Evolutionary conservation across 2,113 vertebrate species (phyloP).

Genomic region (Nyctereutes procyonoides): DNA sequence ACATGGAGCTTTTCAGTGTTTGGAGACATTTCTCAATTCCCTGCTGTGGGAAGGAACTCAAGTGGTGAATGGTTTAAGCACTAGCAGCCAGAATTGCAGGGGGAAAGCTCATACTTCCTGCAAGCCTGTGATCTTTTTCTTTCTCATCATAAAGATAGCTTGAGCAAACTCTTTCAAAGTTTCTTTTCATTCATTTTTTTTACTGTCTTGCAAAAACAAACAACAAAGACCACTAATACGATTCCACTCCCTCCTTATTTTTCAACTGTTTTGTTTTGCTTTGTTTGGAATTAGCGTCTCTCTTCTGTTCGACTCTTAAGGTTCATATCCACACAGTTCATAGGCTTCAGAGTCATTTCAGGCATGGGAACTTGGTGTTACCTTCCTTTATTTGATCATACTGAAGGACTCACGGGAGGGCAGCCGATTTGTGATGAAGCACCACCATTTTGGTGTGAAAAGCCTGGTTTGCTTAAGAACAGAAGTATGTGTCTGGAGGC

Average conservation of each 20-base stretch:
- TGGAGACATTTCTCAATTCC: slow-evolving; percentile 50
- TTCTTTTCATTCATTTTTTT: slow-evolving; percentile 78
- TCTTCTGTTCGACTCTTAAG: slow-evolving; percentile 61
- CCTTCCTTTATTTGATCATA: slow-evolving; percentile 68
- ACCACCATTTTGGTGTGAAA: slow-evolving; percentile 79
- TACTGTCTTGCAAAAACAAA: slow-evolving; percentile 80
- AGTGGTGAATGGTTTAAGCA: slow-evolving; percentile 46
- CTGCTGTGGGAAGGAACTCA: slow-evolving; percentile 68
- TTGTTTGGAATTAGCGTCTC: slow-evolving; percentile 54
- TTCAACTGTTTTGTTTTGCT: background rate
- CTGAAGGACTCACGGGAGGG: slow-evolving; percentile 67
- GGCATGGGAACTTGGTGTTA: slow-evolving; percentile 70
- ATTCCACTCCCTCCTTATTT: slow-evolving; percentile 48
- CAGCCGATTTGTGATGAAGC: slow-evolving; percentile 73
- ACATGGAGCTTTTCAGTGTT: slow-evolving; percentile 32
- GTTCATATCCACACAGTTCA: slow-evolving; percentile 79
- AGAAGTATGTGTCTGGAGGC: slow-evolving; percentile 88
- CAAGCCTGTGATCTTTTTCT: background rate
- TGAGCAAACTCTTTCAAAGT: slow-evolving; percentile 63
- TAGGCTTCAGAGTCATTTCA: slow-evolving; percentile 81
- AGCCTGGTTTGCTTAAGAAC: slow-evolving; percentile 77
- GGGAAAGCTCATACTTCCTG: background rate
- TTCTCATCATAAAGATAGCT: slow-evolving; percentile 69
- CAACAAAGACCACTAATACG: slow-evolving; percentile 3
- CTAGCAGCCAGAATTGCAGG: background rate